phyloP scores from a whole-genome alignment of 2,113 vertebrate species.

The Zosterops lateralis region DNA sequence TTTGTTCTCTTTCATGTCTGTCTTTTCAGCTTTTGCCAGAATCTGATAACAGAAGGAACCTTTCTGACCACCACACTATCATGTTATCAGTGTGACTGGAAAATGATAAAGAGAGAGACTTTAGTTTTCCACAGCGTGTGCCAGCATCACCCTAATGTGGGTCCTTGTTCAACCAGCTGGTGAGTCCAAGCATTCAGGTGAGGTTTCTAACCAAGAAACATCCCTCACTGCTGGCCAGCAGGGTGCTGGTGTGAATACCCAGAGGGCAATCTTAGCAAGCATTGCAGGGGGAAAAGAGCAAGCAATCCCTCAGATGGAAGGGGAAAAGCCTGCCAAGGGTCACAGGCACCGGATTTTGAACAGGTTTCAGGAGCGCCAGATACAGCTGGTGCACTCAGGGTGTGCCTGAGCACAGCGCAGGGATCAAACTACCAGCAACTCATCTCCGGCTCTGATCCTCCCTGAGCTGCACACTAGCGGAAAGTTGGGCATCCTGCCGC shows the following conservation, averaged over 20 bases:
- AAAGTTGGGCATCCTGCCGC: constrained; percentile 4
- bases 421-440: not conserved
- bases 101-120: not conserved
- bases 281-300: not conserved
- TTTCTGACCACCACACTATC: not conserved
- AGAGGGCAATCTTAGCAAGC: not conserved
- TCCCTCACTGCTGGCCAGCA: not conserved
- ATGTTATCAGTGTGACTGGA: not conserved
- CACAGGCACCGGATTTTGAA: fast-evolving
- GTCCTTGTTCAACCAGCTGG: not conserved
- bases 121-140: not conserved
- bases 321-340: not conserved
- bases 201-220: not conserved
- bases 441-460: not conserved
- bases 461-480: not conserved
- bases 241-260: not conserved
- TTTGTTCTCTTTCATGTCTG: not conserved
- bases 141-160: not conserved
- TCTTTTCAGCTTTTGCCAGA: not conserved
- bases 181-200: not conserved
- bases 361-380: not conserved
- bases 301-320: not conserved
- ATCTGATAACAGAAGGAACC: not conserved
- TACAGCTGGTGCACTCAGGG: fast-evolving
- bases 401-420: not conserved